Evolutionary conservation across 2,797 vertebrate species (phyloP).

Genomic region (Protosalanx chinensis): DNA sequence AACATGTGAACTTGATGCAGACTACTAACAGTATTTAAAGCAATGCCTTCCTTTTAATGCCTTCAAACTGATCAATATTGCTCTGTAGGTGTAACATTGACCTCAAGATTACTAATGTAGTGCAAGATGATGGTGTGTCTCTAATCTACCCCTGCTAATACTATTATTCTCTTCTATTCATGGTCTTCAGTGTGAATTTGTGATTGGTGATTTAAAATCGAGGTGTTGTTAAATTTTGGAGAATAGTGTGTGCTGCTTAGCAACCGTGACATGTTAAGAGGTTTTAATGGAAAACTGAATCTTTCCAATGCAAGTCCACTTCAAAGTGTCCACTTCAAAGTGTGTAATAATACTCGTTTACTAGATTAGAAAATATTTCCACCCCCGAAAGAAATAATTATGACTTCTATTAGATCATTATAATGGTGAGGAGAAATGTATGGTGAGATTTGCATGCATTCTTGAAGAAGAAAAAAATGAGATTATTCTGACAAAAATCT

Average conservation of each 20-base stretch:
- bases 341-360: background rate
- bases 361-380: slow-evolving; percentile 13
- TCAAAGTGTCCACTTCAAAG: slow-evolving; percentile 13
- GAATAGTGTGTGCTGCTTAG: background rate
- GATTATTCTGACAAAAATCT: slow-evolving; percentile 21
- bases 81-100: slow-evolving; percentile 7
- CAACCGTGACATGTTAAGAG: slow-evolving; percentile 1
- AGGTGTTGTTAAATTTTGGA: slow-evolving; percentile 4
- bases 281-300: background rate
- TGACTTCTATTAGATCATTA: slow-evolving; percentile 17
- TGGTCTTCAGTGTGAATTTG: slow-evolving; percentile 26
- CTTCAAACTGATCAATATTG: background rate
- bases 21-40: slow-evolving; percentile 6
- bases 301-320: slow-evolving; percentile 13
- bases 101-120: slow-evolving; percentile 15
- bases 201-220: background rate
- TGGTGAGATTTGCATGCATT: slow-evolving; percentile 25
- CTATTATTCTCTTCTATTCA: slow-evolving; percentile 22
- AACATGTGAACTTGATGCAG: slow-evolving; percentile 7
- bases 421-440: slow-evolving; percentile 1
- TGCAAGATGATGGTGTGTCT: slow-evolving; percentile 26
- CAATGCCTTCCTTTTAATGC: slow-evolving; percentile 2
- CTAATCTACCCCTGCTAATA: slow-evolving; percentile 14
- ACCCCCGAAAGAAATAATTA: background rate
- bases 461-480: background rate